These are phyloP conservation scores for Steinernema feltiae DNA, from an alignment of 1,140 invertebrate genomes.

Conservation along the genomic window DNA sequence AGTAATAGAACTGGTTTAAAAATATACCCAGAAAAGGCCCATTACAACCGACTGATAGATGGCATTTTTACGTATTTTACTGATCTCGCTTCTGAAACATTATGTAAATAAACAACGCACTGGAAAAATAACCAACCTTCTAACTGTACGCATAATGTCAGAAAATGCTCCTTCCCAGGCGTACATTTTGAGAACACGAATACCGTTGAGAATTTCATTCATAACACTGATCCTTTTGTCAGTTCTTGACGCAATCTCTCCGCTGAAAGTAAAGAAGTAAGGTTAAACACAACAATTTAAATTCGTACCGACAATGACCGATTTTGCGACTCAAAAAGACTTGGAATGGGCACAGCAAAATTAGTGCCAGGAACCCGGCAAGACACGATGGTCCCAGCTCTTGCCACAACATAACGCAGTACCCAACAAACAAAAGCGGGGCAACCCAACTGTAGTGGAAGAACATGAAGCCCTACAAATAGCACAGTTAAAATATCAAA, in stretches of 20 bases:
- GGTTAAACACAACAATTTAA: not conserved
- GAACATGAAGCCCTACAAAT: conserved; percentile 38
- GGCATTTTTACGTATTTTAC: conserved; percentile 18
- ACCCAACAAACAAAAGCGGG: conserved; percentile 27
- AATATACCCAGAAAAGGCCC: conserved; percentile 39
- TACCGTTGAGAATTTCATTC: conserved; percentile 77
- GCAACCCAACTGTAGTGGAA: conserved; percentile 38
- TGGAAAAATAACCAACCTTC: conserved; percentile 22
- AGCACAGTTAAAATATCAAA: conserved; percentile 7
- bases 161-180: conserved; percentile 83
- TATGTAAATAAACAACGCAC: not conserved
- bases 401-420: conserved; percentile 66
- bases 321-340: conserved; percentile 74
- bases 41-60: conserved; percentile 28
- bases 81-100: conserved; percentile 24
- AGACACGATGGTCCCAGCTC: conserved; percentile 85
- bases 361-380: conserved; percentile 75
- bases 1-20: too few species aligned
- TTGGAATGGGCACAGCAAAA: conserved; percentile 87
- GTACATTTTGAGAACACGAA: conserved; percentile 80
- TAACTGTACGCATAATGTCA: conserved; percentile 21
- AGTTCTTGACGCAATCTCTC: conserved; percentile 26
- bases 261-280: conserved; percentile 22
- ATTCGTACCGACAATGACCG: conserved; percentile 67
- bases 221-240: conserved; percentile 60